phyloP scores from a whole-genome alignment of 2,888 invertebrate species.

The Macaria notata region DNA sequence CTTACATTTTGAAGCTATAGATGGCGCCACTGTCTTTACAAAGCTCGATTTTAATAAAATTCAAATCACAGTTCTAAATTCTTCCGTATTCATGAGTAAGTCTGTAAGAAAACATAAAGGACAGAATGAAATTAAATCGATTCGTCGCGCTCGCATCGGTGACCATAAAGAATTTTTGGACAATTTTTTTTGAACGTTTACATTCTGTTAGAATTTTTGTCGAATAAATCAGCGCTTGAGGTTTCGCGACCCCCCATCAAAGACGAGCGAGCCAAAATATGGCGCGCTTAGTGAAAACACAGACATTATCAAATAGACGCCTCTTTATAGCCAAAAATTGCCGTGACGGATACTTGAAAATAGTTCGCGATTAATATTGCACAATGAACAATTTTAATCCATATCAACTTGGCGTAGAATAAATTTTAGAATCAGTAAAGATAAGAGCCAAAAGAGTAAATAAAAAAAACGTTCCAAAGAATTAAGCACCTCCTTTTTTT shows the following conservation, averaged over 20 bases:
- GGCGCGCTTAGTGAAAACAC: conserved; percentile 63
- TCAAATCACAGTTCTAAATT: background rate
- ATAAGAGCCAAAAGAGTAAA: too few species aligned
- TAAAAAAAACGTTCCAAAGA: too few species aligned
- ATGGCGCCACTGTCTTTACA: conserved; percentile 1
- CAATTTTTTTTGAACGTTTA: conserved; percentile 51
- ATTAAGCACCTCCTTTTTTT: too few species aligned
- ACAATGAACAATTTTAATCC: too few species aligned
- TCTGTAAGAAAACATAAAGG: conserved; percentile 30
- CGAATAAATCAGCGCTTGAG: conserved; percentile 71
- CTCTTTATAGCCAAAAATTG: too few species aligned
- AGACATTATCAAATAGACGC: too few species aligned
- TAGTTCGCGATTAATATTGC: too few species aligned
- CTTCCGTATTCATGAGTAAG: conserved; percentile 29
- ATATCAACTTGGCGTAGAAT: too few species aligned
- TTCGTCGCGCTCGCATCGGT: conserved; percentile 57
- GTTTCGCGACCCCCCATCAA: conserved; percentile 65
- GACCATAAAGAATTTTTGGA: conserved; percentile 73
- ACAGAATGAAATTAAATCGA: conserved; percentile 70
- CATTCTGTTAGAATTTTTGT: conserved; percentile 62
- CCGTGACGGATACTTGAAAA: too few species aligned
- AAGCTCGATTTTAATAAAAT: background rate
- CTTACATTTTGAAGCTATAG: conserved; percentile 16
- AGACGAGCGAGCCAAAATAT: conserved; percentile 46
- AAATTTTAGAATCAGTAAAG: too few species aligned